phyloP scores from a whole-genome alignment of 2,113 vertebrate species.

The Athene cunicularia region DNA sequence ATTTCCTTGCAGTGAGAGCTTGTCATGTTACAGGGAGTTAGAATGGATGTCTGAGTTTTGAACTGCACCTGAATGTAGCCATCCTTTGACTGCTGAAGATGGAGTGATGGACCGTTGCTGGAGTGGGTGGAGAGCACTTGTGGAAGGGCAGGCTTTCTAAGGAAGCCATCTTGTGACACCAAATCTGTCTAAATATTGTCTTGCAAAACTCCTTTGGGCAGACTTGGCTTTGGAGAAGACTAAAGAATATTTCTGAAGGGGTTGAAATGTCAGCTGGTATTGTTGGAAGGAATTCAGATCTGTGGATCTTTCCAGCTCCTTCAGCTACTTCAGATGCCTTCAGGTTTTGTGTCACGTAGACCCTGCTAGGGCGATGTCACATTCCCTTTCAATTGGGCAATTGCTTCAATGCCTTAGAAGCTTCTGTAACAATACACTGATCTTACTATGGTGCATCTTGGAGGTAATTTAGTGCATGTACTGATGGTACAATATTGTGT shows the following conservation, averaged over 20 bases:
- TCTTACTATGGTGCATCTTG: accelerated
- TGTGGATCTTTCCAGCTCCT: neutral
- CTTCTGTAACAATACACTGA: neutral
- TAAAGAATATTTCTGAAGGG: neutral
- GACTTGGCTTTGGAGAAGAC: neutral
- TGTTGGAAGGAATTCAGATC: neutral
- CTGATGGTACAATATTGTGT: neutral
- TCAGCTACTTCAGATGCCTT: neutral
- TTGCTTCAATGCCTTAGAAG: neutral
- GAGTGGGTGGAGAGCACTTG: neutral
- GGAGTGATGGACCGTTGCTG: neutral
- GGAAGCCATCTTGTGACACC: neutral
- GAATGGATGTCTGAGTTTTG: neutral
- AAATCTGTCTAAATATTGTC: neutral
- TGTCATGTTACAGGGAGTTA: neutral
- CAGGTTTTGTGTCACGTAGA: neutral
- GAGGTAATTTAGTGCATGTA: neutral
- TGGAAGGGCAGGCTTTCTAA: neutral
- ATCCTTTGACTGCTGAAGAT: neutral
- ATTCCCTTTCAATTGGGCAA: neutral
- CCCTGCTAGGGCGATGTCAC: neutral
- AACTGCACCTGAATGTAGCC: neutral
- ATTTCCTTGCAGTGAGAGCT: neutral
- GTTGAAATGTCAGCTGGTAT: neutral
- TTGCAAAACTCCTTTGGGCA: neutral